A percentile compares a stretch with the other conserved stretches of the same genome.
Evolutionary conservation across 2,113 vertebrate genomes (phyloP).

Genomic region (Hippocampus zosterae): DNA sequence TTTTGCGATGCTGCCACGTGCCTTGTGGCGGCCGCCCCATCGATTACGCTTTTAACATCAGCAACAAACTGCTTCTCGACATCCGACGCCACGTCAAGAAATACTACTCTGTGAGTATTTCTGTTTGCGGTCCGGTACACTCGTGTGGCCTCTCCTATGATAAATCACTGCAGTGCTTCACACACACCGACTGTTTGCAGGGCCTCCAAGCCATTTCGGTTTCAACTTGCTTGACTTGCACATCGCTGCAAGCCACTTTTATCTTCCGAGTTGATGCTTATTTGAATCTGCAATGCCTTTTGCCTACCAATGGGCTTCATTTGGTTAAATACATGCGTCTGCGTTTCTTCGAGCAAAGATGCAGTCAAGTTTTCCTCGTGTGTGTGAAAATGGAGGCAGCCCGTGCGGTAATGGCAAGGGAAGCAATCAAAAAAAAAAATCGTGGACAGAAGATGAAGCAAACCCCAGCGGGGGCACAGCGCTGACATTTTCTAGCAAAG

Average conservation of each 20-base stretch:
- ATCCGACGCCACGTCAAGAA: constrained; percentile 82
- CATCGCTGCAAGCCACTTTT: constrained; percentile 9
- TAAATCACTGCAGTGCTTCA: background rate
- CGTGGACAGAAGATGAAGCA: constrained; percentile 28
- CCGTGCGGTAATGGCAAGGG: constrained; percentile 30
- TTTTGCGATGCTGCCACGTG: constrained; percentile 83
- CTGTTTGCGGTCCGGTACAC: background rate
- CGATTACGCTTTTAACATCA: constrained; percentile 70
- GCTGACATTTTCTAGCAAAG: constrained; percentile 60
- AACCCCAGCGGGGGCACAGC: constrained; percentile 53
- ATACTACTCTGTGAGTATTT: constrained; percentile 88
- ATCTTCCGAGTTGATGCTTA: background rate
- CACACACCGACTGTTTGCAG: constrained; percentile 24
- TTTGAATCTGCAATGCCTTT: background rate
- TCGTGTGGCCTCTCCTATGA: background rate
- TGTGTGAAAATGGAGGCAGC: constrained; percentile 34
- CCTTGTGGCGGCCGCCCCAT: constrained; percentile 77
- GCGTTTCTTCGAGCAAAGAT: background rate
- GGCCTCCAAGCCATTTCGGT: constrained; percentile 39
- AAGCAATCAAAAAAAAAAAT: constrained; percentile 33
- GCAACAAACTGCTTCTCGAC: constrained; percentile 86
- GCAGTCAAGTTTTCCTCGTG: constrained; percentile 16
- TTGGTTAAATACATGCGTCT: background rate
- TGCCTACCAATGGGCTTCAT: background rate
- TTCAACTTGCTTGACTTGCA: constrained; percentile 11